Percentiles rank a stretch among this genome's conserved stretches.
These are phyloP conservation scores for Aulostomus chinensis DNA, from an alignment of 2,797 vertebrate genomes.

Conservation along the genomic window DNA sequence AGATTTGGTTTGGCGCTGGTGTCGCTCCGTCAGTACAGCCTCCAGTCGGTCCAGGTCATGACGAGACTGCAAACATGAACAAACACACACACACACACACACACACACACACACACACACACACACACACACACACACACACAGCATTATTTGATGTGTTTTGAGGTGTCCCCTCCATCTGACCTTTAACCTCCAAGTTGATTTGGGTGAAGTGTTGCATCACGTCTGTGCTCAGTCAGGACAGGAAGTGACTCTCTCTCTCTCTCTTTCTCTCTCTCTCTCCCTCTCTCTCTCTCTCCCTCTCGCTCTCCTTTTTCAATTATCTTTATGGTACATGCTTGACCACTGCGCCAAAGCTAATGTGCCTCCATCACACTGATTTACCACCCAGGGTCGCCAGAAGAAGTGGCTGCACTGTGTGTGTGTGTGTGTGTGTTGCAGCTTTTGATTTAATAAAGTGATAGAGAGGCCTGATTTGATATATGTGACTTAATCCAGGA, in stretches of 20 bases:
- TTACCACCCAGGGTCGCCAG: conserved; percentile 36
- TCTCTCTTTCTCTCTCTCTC: too few species aligned
- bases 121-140: too few species aligned
- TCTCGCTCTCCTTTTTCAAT: conserved; percentile 64
- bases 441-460: conserved; percentile 4
- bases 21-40: conserved; percentile 69
- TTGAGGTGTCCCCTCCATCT: neutral
- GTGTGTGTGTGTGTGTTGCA: conserved; percentile 1
- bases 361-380: conserved; percentile 63
- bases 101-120: too few species aligned
- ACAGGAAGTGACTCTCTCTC: too few species aligned
- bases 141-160: too few species aligned
- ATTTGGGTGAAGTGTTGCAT: conserved; percentile 6
- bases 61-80: conserved; percentile 71
- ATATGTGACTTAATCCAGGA: conserved; percentile 2
- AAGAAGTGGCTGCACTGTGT: conserved; percentile 11
- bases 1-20: conserved; percentile 69
- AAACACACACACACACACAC: conserved; percentile 17
- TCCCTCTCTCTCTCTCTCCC: conserved; percentile 49
- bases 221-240: conserved; percentile 11
- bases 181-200: conserved; percentile 37
- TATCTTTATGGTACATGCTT: conserved; percentile 62
- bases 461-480: conserved; percentile 2
- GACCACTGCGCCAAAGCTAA: conserved; percentile 59
- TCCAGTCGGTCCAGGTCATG: conserved; percentile 79